A percentile compares a stretch with the other conserved stretches of the same genome.
Conservation (phyloP, 2,888 invertebrate genomes). For the Minunthozetes semirufus region DNA sequence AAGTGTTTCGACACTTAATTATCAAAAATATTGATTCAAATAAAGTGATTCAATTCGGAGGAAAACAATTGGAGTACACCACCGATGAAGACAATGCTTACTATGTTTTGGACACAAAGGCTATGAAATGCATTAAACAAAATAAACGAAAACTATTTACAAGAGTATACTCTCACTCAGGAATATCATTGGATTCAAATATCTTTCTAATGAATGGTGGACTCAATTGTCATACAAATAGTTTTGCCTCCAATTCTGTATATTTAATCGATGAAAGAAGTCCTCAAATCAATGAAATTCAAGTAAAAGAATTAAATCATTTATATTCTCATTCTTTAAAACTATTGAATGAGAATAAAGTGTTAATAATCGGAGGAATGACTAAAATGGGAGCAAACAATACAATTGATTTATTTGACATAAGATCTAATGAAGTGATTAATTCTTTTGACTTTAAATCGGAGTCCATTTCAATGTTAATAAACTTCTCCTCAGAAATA, state of each 20-base stretch:
- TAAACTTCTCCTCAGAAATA: slow-evolving; percentile 26
- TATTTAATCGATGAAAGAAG: slow-evolving; percentile 24
- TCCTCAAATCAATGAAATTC: not conserved
- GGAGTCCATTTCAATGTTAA: not conserved
- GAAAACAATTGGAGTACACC: not conserved
- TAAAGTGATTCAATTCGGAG: slow-evolving; percentile 29
- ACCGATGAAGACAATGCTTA: not conserved
- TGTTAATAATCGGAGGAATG: slow-evolving; percentile 32
- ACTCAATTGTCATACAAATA: slow-evolving; percentile 2
- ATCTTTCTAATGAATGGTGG: slow-evolving; percentile 31
- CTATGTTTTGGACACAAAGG: slow-evolving; percentile 22
- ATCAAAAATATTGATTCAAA: not conserved
- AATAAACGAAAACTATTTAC: not conserved
- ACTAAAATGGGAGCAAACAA: slow-evolving; percentile 7
- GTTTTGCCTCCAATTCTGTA: not conserved
- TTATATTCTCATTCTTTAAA: slow-evolving; percentile 31
- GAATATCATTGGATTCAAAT: not conserved
- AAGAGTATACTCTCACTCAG: slow-evolving; percentile 17
- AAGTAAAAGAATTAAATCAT: slow-evolving; percentile 6
- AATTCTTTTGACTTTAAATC: not conserved
- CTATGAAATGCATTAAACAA: slow-evolving; percentile 7
- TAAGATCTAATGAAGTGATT: slow-evolving; percentile 8
- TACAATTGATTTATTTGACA: slow-evolving; percentile 21
- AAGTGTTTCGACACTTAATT: slow-evolving; percentile 20
- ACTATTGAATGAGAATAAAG: slow-evolving; percentile 16